Base-by-base conservation (phyloP, 2,888 invertebrate species). In the Syritta pipiens region DNA sequence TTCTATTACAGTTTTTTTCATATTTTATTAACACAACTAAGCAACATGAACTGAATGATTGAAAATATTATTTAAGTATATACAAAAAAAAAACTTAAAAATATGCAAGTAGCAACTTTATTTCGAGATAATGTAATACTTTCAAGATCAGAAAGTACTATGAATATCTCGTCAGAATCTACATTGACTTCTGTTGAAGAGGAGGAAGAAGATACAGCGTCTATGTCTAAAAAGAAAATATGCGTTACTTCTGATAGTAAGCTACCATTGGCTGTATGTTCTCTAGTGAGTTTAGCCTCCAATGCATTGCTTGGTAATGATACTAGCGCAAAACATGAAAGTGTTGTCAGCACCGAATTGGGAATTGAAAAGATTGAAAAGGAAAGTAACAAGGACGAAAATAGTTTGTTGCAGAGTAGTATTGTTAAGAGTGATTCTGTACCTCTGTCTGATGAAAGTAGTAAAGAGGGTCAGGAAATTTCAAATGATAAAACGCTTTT, bases 101-200 rank as follows among this genome's bases (percentile, higher is more conserved):
- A 55, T 63, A 81, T 81, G 81, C 76, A 81, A 81, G 69, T 81
- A 14, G 81, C 76, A 67, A 81, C 68, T 19, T 65, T 81, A 48
- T 81, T 74, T 30, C 53, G 55, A 40, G 71, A 72, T 63, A 82
- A 74, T 68, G 81, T 68, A 51, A 40, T 69, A 53, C 37, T 68
- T 19, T 60, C 76, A 37, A 30, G 24, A 49, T 40, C 68, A 49
- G 55, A 57, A 44, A 51, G 26, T 30, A 40, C 35, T 57, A 48
- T 46, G 57, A 44, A 48, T 24, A 14, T 35, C 20, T 44, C 32
- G 49, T 20, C 63, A 26, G 69, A 69, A 49, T 14, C 49, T 19
- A 51, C 69, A 14, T 30, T 59, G 10, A 12, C 63, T 49, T 49
- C 72, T 12, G 42, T 72, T 32, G 44, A 67, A 62, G 55, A 60